phyloP scores from a whole-genome alignment of 1,140 invertebrate species.

The Zaprionus inermis region DNA sequence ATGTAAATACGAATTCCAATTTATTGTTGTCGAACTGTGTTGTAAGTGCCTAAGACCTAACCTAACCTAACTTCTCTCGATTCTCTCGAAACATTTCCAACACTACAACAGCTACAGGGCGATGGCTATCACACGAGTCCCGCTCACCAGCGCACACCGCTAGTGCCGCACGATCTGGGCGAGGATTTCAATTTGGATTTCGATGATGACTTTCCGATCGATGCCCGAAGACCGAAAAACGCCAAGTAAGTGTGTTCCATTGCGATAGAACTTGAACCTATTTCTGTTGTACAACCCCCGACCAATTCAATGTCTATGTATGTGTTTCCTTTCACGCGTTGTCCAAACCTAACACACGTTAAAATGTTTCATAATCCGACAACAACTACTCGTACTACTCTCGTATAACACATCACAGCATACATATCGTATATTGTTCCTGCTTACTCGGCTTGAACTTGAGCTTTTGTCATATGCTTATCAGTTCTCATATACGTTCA shows the following conservation, averaged over 20 bases:
- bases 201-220: conserved; percentile 84
- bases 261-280: background rate
- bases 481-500: conserved; percentile 15
- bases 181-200: conserved; percentile 85
- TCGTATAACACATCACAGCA: background rate
- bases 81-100: background rate
- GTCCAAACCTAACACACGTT: conserved; percentile 2
- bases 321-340: conserved; percentile 13
- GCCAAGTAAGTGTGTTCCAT: conserved; percentile 90
- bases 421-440: conserved; percentile 4
- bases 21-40: conserved; percentile 54
- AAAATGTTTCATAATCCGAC: conserved; percentile 1
- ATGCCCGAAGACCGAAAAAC: conserved; percentile 89
- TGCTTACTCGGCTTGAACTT: background rate
- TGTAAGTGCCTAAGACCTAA: background rate
- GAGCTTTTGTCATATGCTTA: conserved; percentile 12
- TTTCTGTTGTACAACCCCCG: background rate
- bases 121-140: conserved; percentile 94
- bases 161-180: conserved; percentile 87
- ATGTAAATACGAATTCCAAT: conserved; percentile 69
- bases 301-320: conserved; percentile 14
- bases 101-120: conserved; percentile 87
- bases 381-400: background rate
- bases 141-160: conserved; percentile 88
- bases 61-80: conserved; percentile 10